phyloP scores from a whole-genome alignment of 2,797 vertebrate species.

The Takifugu ocellatus region DNA sequence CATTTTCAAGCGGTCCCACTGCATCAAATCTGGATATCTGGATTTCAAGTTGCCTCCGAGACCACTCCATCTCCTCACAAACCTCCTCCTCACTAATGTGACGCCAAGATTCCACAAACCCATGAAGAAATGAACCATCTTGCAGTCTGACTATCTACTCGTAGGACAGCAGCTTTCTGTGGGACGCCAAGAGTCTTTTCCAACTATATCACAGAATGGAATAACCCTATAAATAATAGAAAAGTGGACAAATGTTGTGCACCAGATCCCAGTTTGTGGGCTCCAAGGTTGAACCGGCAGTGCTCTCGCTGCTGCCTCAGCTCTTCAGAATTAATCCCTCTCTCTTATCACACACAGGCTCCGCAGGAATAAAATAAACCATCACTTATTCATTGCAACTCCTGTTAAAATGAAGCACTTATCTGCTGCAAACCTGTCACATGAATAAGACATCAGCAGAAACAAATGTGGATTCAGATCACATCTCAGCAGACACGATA shows the following conservation, averaged over 20 bases:
- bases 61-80: constrained; percentile 20
- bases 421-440: constrained; percentile 56
- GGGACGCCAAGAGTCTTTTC: constrained; percentile 4
- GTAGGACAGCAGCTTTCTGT: constrained; percentile 4
- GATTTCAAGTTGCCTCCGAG: constrained; percentile 13
- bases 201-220: not conserved
- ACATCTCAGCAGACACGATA: constrained; percentile 17
- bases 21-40: constrained; percentile 16
- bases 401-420: constrained; percentile 51
- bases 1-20: not conserved
- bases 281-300: constrained; percentile 6
- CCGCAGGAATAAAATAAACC: constrained; percentile 37
- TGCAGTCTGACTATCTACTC: constrained; percentile 3
- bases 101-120: constrained; percentile 17
- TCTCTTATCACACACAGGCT: constrained; percentile 25
- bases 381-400: constrained; percentile 60
- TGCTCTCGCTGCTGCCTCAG: constrained; percentile 1
- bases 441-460: constrained; percentile 59
- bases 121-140: constrained; percentile 2
- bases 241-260: not conserved
- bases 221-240: not conserved
- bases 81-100: constrained; percentile 16
- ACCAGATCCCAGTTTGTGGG: not conserved
- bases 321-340: constrained; percentile 16
- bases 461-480: constrained; percentile 29